Evolutionary conservation across 2,797 vertebrate species (phyloP).

Genomic region (Lepilemur septentrionalis): DNA sequence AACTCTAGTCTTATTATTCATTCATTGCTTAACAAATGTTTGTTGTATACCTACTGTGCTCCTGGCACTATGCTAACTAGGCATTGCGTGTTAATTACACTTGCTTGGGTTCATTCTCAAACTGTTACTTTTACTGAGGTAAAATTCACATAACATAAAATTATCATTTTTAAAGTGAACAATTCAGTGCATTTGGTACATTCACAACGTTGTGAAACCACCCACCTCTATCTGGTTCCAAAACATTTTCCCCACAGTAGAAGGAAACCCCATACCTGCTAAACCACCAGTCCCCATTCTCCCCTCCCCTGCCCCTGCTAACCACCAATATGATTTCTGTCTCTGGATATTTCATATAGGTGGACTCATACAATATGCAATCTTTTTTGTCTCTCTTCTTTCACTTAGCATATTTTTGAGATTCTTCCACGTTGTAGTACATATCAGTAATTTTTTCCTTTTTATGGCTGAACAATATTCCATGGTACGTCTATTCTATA

Average conservation of each 20-base stretch:
- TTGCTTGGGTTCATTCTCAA: background rate
- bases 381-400: background rate
- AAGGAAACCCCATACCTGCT: background rate
- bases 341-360: background rate
- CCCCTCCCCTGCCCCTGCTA: background rate
- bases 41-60: background rate
- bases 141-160: background rate
- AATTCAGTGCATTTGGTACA: background rate
- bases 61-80: background rate
- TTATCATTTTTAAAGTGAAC: background rate
- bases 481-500: background rate
- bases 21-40: background rate
- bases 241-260: background rate
- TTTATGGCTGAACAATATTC: conserved; percentile 40
- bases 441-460: background rate
- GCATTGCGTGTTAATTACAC: background rate
- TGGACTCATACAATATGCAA: background rate
- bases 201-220: background rate
- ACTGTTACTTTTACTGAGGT: background rate
- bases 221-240: background rate
- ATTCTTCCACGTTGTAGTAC: background rate
- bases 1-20: background rate
- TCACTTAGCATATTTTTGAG: background rate
- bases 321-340: background rate
- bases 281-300: background rate